Percentiles rank a stretch among this genome's conserved stretches.
These are phyloP conservation scores for Barnardius zonarius DNA, from an alignment of 2,113 vertebrate genomes.

Conservation along the genomic window DNA sequence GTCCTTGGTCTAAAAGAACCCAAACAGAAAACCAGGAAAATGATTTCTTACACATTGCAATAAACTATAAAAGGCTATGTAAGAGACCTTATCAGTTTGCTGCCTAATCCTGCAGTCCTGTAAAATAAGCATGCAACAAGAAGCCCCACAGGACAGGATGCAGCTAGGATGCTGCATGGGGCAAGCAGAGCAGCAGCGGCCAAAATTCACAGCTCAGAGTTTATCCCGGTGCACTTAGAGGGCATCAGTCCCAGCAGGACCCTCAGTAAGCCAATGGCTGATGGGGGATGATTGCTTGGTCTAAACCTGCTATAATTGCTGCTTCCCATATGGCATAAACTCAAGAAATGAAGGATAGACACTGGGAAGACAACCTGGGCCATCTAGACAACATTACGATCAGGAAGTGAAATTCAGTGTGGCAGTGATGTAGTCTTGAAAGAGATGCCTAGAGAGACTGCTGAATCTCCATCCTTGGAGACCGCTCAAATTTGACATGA, in stretches of 20 bases:
- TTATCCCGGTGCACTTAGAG: rapidly evolving
- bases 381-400: neutral
- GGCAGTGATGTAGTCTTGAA: neutral
- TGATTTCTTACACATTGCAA: neutral
- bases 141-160: neutral
- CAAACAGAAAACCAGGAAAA: neutral
- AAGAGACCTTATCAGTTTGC: neutral
- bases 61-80: neutral
- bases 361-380: neutral
- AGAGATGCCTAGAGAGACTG: neutral
- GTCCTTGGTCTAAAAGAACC: neutral
- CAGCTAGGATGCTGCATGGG: rapidly evolving
- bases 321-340: neutral
- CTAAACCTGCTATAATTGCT: neutral
- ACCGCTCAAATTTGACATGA: neutral
- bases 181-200: neutral
- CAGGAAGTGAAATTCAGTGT: neutral
- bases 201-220: rapidly evolving
- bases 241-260: neutral
- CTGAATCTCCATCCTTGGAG: neutral
- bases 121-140: rapidly evolving
- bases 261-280: neutral
- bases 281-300: neutral
- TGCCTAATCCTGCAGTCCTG: neutral
- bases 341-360: neutral